phyloP scores from a whole-genome alignment of 2,888 invertebrate genomes.

The Encarsia formosa region DNA sequence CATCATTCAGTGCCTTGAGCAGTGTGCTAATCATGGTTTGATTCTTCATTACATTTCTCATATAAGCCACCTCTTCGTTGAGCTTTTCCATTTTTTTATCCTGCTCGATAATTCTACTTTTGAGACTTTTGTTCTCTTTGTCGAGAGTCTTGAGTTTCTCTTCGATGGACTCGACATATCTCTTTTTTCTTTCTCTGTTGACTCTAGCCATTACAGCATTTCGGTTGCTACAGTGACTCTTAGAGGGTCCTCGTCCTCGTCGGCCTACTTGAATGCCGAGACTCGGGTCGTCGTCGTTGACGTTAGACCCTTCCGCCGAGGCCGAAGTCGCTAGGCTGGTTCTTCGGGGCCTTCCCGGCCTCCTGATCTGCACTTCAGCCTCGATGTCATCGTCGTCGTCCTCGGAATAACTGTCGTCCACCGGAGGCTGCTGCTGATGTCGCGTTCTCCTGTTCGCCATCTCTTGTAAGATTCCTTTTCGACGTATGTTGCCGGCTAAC shows the following conservation, averaged over 20 bases:
- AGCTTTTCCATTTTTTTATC: conserved; percentile 52
- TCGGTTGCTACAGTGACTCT: conserved; percentile 52
- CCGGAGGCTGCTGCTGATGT: conserved; percentile 5
- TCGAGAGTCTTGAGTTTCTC: conserved; percentile 51
- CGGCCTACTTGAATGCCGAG: background rate
- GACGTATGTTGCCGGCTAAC: background rate
- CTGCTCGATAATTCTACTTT: conserved; percentile 53
- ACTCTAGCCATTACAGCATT: conserved; percentile 63
- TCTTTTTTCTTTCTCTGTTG: conserved; percentile 61
- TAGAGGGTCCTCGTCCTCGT: conserved; percentile 35
- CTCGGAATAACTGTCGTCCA: conserved; percentile 14
- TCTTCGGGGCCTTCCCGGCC: conserved; percentile 3
- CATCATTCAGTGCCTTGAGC: conserved; percentile 51
- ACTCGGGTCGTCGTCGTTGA: background rate
- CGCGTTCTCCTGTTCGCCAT: conserved; percentile 16
- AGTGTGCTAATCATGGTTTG: conserved; percentile 54
- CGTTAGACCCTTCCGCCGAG: too few relatives aligned
- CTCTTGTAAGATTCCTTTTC: background rate
- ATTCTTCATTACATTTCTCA: conserved; percentile 57
- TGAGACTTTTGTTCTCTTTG: conserved; percentile 53
- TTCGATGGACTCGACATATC: conserved; percentile 58
- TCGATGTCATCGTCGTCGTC: conserved; percentile 11
- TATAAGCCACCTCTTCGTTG: conserved; percentile 55
- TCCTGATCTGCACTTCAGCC: background rate
- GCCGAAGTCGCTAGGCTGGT: too few relatives aligned